Base-by-base conservation (phyloP, 2,113 vertebrate species). In the Opisthocomus hoazin region DNA sequence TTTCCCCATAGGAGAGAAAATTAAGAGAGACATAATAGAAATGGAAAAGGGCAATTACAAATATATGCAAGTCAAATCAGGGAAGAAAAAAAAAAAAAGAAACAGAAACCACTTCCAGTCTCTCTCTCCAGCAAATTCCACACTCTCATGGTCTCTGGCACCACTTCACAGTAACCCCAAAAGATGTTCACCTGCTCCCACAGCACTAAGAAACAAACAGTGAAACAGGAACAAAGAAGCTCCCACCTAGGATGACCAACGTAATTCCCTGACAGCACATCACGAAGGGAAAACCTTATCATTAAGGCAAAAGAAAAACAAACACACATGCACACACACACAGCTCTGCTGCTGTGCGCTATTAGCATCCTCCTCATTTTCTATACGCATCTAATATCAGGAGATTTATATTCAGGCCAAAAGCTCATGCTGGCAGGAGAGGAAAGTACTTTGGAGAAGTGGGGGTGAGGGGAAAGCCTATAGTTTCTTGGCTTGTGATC, bases 401-500 rank as follows among this genome's bases (percentile, higher is more conserved):
- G 84, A 96, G 81, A 97, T 97, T 96, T 94, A 96, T 94, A 94
- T 93, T 85, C 91, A 92, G 90, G 95, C 74, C 90, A 94, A 96
- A 94, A 95, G 66, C 89, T 89, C 81, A 80, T 0, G n/a, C 91
- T 96, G 93, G 95, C 95, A 97, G 84, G 68, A 96, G 68, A 95
- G 96, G 91, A 95, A 96, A 91, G 84, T 94, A 87, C 87, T 96
- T 91, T 87, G 87, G 94, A 92, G 79, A 91, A 86, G 89, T 80
- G 87, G 76, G 18, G 77, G 54, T 54, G 57, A 65, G 54, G 30
- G 16, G 4, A 79, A 81, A 70, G 32, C 66, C 51, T 90, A 46
- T 57, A 76, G 79, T 94, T 96, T 94, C 94, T 95, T 97, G 96
- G 97, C 97, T 94, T 91, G 50, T 65, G 88, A 87, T 96, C 94